Evolutionary conservation across 2,888 invertebrate species (phyloP), one percentile per base, ranked within the genome.

Genomic region (Hedya salicella): DNA sequence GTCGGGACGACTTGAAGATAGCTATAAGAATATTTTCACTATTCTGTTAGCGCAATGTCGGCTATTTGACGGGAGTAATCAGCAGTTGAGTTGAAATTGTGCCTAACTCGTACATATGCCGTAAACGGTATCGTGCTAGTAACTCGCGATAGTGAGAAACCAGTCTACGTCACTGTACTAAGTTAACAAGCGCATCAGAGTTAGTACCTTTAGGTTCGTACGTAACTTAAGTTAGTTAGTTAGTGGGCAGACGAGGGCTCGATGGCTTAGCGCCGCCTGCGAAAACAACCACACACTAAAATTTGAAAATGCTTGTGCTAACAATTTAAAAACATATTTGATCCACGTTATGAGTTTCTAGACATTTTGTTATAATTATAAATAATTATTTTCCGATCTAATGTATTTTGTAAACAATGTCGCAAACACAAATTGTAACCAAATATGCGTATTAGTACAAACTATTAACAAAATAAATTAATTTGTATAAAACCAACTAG

Each of bases 201-300:
- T 91, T 91, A 91, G 91, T 91, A 91, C 91, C 91, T 91, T 65
- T 89, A 82, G 79, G 77, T 82, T 85, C 79, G 82, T 83, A 86
- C 79, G 82, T 86, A 85, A 85, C 82, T 86, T 87, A 88, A 80
- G 81, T 83, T 84, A 86, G 86, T 84, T 82, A 82, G 81, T 86
- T 83, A 86, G 82, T 77, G 80, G 74, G 78, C 83, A 77, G 80
- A 79, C 81, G 77, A 77, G 81, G 77, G 75, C 71, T 81, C 78
- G 80, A 76, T 74, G 77, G 78, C 81, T 86, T 92, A 92, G 82
- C 91, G 91, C 91, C 91, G 91, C 85, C 91, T 92, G 91, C 82
- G 88, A 87, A 91, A 84, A 89, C 83, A 91, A 88, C 82, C 88
- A 90, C 80, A 87, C 78, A 80, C 81, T 84, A 80, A 81, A 70